phyloP scores from a whole-genome alignment of 2,797 vertebrate genomes.

The Ispidina lecontei region DNA sequence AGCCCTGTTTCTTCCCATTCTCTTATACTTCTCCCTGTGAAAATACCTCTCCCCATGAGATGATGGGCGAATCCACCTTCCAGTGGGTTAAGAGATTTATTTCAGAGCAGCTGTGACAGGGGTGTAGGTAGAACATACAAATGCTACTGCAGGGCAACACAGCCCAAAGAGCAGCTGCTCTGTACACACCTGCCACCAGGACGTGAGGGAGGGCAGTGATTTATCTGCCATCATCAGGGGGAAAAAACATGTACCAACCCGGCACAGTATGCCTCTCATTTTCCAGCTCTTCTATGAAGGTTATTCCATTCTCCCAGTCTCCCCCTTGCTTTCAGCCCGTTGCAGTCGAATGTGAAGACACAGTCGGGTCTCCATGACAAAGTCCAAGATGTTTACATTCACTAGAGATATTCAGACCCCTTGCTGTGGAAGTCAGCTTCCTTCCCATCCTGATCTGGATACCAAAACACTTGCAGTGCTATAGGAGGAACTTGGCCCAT shows the following conservation, averaged over 20 bases:
- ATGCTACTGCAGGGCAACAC: not conserved
- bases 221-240: not conserved
- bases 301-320: not conserved
- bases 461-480: not conserved
- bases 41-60: not conserved
- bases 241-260: not conserved
- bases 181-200: not conserved
- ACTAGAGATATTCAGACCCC: not conserved
- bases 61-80: slow-evolving; percentile 35
- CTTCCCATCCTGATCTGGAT: not conserved
- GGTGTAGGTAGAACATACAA: slow-evolving; percentile 12
- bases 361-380: not conserved
- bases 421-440: slow-evolving; percentile 19
- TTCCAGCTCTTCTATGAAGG: not conserved
- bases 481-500: not conserved
- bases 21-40: not conserved
- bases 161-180: slow-evolving; percentile 33
- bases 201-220: not conserved
- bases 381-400: not conserved
- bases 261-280: not conserved
- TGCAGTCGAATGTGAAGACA: not conserved
- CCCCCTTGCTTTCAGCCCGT: not conserved
- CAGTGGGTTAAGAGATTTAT: slow-evolving; percentile 34
- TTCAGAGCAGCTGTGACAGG: slow-evolving; percentile 29
- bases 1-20: not conserved